Conservation (phyloP, 2,113 vertebrate genomes). For the Gavia stellata region DNA sequence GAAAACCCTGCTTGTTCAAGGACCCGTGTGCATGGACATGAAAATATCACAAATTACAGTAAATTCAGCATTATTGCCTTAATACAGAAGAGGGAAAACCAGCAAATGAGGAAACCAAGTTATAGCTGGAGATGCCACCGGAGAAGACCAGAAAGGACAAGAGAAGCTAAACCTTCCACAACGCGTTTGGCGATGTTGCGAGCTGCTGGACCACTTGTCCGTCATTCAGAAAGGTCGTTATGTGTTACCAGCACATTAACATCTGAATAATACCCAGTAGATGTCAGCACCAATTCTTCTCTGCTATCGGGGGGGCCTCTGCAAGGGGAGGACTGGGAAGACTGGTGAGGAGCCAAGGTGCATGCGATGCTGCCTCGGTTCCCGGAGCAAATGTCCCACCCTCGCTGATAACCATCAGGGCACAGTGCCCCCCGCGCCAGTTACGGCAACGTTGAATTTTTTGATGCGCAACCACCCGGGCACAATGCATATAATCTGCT, state of each 20-base stretch:
- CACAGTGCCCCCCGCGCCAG: fast-evolving
- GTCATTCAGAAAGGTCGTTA: background rate
- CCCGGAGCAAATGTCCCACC: fast-evolving
- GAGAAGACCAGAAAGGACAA: background rate
- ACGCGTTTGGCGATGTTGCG: fast-evolving
- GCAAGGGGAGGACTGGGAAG: background rate
- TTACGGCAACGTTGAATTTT: fast-evolving
- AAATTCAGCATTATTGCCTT: background rate
- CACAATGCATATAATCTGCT: fast-evolving
- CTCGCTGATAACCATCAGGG: no score
- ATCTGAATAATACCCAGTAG: background rate
- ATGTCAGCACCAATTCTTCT: background rate
- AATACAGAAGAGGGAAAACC: background rate
- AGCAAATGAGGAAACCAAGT: background rate
- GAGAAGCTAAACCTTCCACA: background rate
- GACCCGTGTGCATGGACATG: fast-evolving
- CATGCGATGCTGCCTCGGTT: fast-evolving
- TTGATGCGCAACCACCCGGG: no score
- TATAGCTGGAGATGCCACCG: background rate
- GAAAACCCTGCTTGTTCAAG: background rate
- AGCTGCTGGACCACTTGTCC: background rate
- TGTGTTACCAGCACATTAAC: background rate
- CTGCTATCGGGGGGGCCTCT: fast-evolving
- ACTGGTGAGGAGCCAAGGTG: fast-evolving
- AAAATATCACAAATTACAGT: background rate